Conservation (phyloP, 1,140 invertebrate genomes). For the Pseudoatta argentina region DNA sequence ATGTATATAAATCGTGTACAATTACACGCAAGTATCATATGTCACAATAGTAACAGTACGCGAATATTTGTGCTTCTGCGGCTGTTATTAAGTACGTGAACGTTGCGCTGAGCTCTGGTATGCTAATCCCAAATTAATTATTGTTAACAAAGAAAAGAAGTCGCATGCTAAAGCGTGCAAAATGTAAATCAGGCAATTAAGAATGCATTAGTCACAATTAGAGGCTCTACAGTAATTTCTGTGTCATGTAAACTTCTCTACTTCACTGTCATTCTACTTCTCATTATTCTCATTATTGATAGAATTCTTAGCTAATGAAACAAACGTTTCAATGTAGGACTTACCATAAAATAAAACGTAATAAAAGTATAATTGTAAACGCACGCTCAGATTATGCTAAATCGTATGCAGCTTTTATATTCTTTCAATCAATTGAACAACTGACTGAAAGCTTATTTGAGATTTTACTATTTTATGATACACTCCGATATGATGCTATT, state of each 20-base stretch:
- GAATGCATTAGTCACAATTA: conserved; percentile 69
- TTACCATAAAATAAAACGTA: not conserved
- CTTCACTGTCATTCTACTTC: not conserved
- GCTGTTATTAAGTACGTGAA: conserved; percentile 31
- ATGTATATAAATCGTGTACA: not conserved
- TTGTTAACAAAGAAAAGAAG: conserved; percentile 35
- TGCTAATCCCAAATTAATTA: conserved; percentile 62
- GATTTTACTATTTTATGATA: conserved; percentile 30
- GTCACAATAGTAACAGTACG: conserved; percentile 17
- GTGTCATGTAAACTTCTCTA: not conserved
- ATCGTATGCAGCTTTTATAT: not conserved
- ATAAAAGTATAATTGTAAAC: conserved; percentile 24
- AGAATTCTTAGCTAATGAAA: not conserved
- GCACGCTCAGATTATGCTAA: not conserved
- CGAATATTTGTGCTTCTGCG: conserved; percentile 8
- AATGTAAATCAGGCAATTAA: conserved; percentile 67
- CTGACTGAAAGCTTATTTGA: conserved; percentile 23
- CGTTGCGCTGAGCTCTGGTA: conserved; percentile 7
- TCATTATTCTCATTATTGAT: not conserved
- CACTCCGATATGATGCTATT: conserved; percentile 29
- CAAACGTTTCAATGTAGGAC: not conserved
- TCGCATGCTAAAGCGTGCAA: not conserved
- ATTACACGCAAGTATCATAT: conserved; percentile 20
- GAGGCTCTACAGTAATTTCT: conserved; percentile 37
- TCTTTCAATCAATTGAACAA: not conserved